These are phyloP conservation scores for Oceanodroma tethys DNA, from an alignment of 2,113 vertebrate genomes.

Conservation along the genomic window DNA sequence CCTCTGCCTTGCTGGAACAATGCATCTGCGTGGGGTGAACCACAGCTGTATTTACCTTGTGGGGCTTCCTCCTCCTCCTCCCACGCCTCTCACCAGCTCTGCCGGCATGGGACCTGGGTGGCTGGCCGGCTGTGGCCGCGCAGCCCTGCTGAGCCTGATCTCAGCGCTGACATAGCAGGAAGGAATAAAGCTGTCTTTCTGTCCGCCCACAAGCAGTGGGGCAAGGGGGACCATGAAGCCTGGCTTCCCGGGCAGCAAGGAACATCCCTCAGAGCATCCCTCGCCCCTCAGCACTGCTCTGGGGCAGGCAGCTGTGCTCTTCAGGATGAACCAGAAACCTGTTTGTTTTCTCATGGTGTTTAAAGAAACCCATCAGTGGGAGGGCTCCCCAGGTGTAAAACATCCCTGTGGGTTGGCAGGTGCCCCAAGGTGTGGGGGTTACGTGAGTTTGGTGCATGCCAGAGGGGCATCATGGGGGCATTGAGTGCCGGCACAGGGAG, in stretches of 20 bases:
- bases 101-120: background rate
- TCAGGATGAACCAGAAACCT: background rate
- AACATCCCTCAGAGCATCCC: background rate
- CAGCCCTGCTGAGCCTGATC: background rate
- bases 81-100: background rate
- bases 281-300: background rate
- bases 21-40: rapidly evolving
- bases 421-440: background rate
- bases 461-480: rapidly evolving
- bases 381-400: background rate
- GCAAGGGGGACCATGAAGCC: background rate
- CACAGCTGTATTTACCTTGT: conserved; percentile 14
- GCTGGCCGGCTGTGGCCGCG: rapidly evolving
- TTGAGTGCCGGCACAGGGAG: background rate
- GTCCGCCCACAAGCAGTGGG: background rate
- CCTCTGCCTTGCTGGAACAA: rapidly evolving
- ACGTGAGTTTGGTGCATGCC: background rate
- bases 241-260: background rate
- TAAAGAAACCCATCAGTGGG: background rate
- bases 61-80: background rate
- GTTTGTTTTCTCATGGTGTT: background rate
- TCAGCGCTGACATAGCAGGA: background rate
- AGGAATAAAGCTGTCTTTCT: background rate
- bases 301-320: background rate
- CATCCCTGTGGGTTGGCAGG: rapidly evolving